A percentile compares a stretch with the other conserved stretches of the same genome.
Conservation (phyloP, 2,888 invertebrate species). For the Suillia variegata region DNA sequence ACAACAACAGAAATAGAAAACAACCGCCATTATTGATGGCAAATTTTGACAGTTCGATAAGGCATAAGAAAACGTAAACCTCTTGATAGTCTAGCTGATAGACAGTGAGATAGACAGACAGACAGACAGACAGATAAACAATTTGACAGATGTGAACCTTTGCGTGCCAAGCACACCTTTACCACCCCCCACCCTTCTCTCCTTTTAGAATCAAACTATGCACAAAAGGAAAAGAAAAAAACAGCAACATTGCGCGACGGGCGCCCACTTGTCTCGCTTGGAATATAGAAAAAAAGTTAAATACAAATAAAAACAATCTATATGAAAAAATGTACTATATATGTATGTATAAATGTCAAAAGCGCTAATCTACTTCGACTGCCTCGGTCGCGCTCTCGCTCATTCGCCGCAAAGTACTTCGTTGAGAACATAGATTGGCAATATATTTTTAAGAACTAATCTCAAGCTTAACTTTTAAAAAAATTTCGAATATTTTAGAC, state of each 20-base stretch:
- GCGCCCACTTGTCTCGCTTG: neutral
- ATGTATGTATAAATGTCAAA: constrained; percentile 3
- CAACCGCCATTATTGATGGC: constrained; percentile 12
- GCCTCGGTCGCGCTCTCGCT: neutral
- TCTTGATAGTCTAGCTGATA: constrained; percentile 5
- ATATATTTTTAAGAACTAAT: no score
- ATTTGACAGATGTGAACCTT: neutral
- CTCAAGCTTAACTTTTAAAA: no score
- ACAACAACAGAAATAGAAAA: no score
- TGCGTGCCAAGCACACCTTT: neutral
- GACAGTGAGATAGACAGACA: constrained; percentile 3
- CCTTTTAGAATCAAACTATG: neutral
- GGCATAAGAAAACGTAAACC: neutral
- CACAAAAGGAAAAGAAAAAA: neutral
- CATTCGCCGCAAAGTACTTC: no score
- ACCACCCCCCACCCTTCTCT: neutral
- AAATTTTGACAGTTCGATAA: constrained; percentile 14
- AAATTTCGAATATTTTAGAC: no score
- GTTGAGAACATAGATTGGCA: no score
- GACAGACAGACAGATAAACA: constrained; percentile 4
- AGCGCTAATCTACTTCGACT: constrained; percentile 15
- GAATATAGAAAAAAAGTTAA: neutral
- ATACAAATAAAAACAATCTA: neutral
- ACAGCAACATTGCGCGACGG: neutral
- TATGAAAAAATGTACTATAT: neutral